Conservation (phyloP, 1,140 invertebrate genomes). For the Meloidogyne hapla region DNA sequence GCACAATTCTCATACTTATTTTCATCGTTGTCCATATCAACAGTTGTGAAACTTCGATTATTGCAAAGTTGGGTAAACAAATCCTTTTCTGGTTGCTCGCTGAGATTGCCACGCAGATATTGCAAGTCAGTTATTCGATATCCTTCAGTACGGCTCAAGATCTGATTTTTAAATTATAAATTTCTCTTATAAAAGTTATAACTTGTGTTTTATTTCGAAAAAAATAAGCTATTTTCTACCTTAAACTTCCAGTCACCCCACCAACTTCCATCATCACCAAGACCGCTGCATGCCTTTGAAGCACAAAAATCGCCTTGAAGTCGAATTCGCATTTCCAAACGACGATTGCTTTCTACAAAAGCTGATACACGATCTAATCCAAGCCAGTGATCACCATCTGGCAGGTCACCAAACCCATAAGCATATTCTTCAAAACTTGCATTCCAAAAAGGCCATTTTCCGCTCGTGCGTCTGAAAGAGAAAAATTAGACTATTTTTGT, state of each 20-base stretch:
- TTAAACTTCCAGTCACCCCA: constrained; percentile 24
- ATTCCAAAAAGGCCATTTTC: constrained; percentile 19
- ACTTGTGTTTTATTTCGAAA: too few relatives aligned
- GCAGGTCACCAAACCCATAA: constrained; percentile 13
- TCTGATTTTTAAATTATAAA: constrained; percentile 11
- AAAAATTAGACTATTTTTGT: not conserved
- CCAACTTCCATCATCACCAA: constrained; percentile 19
- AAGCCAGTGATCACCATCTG: constrained; percentile 8
- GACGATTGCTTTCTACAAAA: not conserved
- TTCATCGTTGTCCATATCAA: constrained; percentile 17
- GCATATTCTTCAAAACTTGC: constrained; percentile 14
- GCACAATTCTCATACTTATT: constrained; percentile 11
- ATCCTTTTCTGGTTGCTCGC: not conserved
- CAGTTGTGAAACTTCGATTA: constrained; percentile 10
- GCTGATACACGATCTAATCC: constrained; percentile 7
- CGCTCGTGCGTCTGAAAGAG: constrained; percentile 19
- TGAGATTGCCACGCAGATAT: constrained; percentile 22
- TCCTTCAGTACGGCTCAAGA: not conserved
- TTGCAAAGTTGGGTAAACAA: constrained; percentile 3
- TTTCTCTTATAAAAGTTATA: not conserved
- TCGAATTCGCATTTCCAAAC: constrained; percentile 21
- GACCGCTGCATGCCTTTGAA: not conserved
- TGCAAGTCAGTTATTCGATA: constrained; percentile 18
- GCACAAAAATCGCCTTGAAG: constrained; percentile 21
- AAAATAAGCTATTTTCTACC: not conserved